Evolutionary conservation across 1,140 invertebrate genomes (phyloP).

Genomic region (Saccostrea cuccullata): DNA sequence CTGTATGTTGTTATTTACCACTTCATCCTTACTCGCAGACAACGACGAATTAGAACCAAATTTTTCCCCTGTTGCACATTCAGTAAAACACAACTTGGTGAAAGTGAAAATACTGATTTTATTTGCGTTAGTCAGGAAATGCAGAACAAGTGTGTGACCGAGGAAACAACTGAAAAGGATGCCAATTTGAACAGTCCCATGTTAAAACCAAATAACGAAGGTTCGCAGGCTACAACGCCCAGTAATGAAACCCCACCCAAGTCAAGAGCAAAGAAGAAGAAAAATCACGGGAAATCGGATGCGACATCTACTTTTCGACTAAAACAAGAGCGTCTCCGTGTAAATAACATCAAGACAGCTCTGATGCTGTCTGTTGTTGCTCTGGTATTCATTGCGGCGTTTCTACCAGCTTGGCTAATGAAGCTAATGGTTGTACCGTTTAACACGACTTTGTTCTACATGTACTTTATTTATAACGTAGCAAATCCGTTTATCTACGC

Average conservation of each 20-base stretch:
- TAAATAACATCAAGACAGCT: slow-evolving; percentile 71
- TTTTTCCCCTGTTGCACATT: slow-evolving; percentile 55
- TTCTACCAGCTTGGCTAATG: slow-evolving; percentile 72
- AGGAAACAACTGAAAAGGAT: not conserved
- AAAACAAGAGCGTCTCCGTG: slow-evolving; percentile 53
- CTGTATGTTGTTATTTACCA: slow-evolving; percentile 67
- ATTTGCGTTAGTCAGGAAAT: slow-evolving; percentile 45
- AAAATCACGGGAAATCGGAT: too few relatives aligned
- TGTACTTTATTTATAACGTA: too few relatives aligned
- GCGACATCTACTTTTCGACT: slow-evolving; percentile 14
- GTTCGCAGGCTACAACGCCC: too few relatives aligned
- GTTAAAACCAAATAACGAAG: not conserved
- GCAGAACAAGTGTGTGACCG: not conserved
- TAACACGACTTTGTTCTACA: too few relatives aligned
- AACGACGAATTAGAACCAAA: slow-evolving; percentile 50
- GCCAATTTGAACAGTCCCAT: slow-evolving; percentile 16
- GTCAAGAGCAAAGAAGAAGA: too few relatives aligned
- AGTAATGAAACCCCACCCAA: too few relatives aligned
- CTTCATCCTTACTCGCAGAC: slow-evolving; percentile 57
- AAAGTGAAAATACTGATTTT: slow-evolving; percentile 60
- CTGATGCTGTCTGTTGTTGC: slow-evolving; percentile 71
- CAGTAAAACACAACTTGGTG: too few relatives aligned
- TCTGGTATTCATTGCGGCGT: slow-evolving; percentile 71
- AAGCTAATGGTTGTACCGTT: slow-evolving; percentile 61
- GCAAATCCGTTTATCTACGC: slow-evolving; percentile 75